Evolutionary conservation across 2,888 invertebrate genomes (phyloP).

Genomic region (Dilophus febrilis): DNA sequence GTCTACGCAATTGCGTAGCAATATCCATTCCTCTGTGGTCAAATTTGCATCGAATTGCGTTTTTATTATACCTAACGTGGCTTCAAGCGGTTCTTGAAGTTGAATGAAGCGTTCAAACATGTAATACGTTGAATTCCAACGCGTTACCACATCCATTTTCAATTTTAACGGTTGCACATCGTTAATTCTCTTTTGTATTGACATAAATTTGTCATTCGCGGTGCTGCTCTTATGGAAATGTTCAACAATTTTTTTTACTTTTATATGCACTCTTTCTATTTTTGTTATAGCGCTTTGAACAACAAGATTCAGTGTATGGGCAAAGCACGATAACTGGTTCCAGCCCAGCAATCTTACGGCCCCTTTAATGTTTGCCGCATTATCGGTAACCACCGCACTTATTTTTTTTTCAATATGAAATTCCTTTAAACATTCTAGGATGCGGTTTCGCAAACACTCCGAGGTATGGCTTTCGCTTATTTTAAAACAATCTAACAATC

Average conservation of each 20-base stretch:
- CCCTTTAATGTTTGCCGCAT: slow-evolving; percentile 14
- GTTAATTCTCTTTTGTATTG: neutral
- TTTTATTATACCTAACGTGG: slow-evolving; percentile 10
- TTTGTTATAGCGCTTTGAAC: neutral
- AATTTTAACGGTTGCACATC: slow-evolving; percentile 12
- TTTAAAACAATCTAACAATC: slow-evolving; percentile 9
- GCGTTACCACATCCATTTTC: slow-evolving; percentile 15
- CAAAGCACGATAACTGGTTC: slow-evolving; percentile 9
- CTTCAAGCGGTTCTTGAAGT: slow-evolving; percentile 13
- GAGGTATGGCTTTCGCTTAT: neutral
- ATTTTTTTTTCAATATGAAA: slow-evolving; percentile 4
- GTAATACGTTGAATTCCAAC: slow-evolving; percentile 14
- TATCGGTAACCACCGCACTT: slow-evolving; percentile 11
- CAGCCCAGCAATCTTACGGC: slow-evolving; percentile 12
- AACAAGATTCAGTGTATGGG: neutral
- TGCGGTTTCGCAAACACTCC: slow-evolving; percentile 4
- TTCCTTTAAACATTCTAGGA: too few species aligned
- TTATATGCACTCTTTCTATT: neutral
- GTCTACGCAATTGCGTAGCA: slow-evolving; percentile 9
- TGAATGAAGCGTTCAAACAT: slow-evolving; percentile 13
- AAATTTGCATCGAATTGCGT: slow-evolving; percentile 10
- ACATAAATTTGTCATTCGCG: slow-evolving; percentile 4
- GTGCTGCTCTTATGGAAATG: neutral
- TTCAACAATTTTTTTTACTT: neutral
- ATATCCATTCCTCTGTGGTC: slow-evolving; percentile 13